Evolutionary conservation across 2,888 invertebrate genomes (phyloP).

Genomic region (Malthinus flaveolus): DNA sequence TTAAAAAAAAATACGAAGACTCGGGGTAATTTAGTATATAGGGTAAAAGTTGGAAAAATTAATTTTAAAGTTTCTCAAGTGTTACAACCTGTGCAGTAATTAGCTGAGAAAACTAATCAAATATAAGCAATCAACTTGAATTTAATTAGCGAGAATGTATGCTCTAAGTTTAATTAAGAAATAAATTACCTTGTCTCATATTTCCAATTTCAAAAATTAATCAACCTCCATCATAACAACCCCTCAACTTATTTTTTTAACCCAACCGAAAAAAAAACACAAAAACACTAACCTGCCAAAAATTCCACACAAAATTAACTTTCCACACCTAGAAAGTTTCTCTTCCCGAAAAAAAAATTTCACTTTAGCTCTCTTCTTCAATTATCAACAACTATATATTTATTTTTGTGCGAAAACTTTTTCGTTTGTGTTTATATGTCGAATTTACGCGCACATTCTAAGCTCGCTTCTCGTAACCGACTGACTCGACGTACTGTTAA

Average conservation of each 20-base stretch:
- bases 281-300: not conserved
- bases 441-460: not conserved
- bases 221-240: no score
- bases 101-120: not conserved
- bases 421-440: not conserved
- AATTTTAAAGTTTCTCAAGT: no score
- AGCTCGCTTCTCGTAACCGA: not conserved
- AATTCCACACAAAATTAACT: not conserved
- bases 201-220: not conserved
- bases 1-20: no score
- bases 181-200: conserved; percentile 1
- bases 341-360: not conserved
- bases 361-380: not conserved
- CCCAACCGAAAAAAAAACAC: not conserved
- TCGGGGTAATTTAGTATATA: no score
- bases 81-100: no score
- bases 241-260: not conserved
- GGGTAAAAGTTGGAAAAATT: no score
- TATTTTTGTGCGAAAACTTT: not conserved
- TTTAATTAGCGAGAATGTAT: not conserved
- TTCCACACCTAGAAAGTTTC: not conserved
- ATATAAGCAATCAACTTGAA: conserved; percentile 2
- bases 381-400: not conserved
- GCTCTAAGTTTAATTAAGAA: conserved; percentile 1
- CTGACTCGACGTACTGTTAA: not conserved